Percentiles rank a stretch among this genome's conserved stretches.
Conservation (phyloP, 2,888 invertebrate genomes). For the Drosophila setosimentum region DNA sequence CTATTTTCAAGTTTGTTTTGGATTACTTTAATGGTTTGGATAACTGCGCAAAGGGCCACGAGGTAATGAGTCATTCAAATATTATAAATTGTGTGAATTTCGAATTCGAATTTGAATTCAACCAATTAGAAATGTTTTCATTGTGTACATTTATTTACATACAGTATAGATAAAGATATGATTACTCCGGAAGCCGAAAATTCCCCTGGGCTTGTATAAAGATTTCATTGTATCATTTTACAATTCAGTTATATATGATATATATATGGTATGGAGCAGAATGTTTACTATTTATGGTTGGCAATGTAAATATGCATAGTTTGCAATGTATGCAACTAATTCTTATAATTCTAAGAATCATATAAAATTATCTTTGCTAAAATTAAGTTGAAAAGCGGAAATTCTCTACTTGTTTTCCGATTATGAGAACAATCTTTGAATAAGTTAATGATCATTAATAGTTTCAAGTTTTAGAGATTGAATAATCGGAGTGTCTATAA, state of each 20-base stretch:
- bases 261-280: not conserved
- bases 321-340: too few species aligned
- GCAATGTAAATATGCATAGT: not conserved
- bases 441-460: not conserved
- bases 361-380: not conserved
- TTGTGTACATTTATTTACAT: not conserved
- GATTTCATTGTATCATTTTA: not conserved
- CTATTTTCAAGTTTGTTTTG: not conserved
- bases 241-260: not conserved
- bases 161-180: not conserved
- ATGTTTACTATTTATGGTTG: not conserved
- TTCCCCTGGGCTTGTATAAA: not conserved
- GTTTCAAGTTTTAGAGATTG: not conserved
- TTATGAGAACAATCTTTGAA: not conserved
- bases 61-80: slow-evolving; percentile 20
- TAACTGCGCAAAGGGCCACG: not conserved
- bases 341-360: not conserved
- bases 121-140: not conserved
- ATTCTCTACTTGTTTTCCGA: not conserved
- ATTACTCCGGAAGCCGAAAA: slow-evolving; percentile 2
- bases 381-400: not conserved
- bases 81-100: not conserved
- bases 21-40: not conserved
- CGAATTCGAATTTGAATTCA: not conserved
- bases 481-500: not conserved